Conservation (phyloP, 2,888 invertebrate species). For the Isotomurus palustris region DNA sequence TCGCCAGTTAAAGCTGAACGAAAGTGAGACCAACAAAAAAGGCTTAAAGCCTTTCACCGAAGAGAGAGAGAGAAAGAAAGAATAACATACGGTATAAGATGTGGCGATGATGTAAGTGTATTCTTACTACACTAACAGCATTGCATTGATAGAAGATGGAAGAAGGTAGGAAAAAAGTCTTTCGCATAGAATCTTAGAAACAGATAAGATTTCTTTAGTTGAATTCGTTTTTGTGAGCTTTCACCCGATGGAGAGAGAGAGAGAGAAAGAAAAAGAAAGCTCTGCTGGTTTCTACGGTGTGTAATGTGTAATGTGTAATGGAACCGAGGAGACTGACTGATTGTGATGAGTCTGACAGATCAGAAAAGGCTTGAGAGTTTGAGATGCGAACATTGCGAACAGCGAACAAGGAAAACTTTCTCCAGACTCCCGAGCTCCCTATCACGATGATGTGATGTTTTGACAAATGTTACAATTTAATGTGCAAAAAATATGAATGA, state of each 20-base stretch:
- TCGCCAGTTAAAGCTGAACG: too few relatives aligned
- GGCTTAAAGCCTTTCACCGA: too few relatives aligned
- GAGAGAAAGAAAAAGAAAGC: background rate
- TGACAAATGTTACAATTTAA: constrained; percentile 42
- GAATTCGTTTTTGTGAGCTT: background rate
- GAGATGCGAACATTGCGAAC: background rate
- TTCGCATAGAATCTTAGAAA: too few relatives aligned
- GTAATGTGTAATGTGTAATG: too few relatives aligned
- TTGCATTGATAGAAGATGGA: too few relatives aligned
- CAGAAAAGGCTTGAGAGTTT: background rate
- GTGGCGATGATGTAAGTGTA: too few relatives aligned
- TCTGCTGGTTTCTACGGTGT: background rate
- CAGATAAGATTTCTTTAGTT: too few relatives aligned
- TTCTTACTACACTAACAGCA: too few relatives aligned
- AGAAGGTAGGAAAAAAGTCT: too few relatives aligned
- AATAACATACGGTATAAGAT: too few relatives aligned
- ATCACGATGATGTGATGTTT: constrained; percentile 27
- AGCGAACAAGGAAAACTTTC: background rate
- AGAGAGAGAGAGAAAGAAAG: too few relatives aligned
- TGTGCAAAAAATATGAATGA: constrained; percentile 44
- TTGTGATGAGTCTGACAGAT: constrained; percentile 1
- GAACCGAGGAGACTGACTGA: constrained; percentile 1
- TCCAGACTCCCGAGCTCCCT: background rate
- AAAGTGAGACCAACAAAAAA: too few relatives aligned
- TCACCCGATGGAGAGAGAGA: background rate